Conservation (phyloP, 53 echinoderm and acorn worm genomes). For the Echinarachnius parma region DNA sequence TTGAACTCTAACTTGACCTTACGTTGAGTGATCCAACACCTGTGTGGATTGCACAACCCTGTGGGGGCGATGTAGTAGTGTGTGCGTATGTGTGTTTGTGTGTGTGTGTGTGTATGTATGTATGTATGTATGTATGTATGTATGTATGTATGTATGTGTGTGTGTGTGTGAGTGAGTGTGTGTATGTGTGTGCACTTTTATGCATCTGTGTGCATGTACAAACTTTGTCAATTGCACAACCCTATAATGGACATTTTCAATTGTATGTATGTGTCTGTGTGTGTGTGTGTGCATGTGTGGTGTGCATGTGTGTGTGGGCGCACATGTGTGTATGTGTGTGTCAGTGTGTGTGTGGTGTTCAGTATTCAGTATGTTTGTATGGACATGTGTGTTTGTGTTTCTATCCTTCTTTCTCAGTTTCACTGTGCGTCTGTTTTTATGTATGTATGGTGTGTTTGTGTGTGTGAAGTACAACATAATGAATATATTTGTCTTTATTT, state of each 20-base stretch:
- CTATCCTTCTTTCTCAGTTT: not conserved
- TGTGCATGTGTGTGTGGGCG: not conserved
- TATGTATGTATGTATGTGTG: no score
- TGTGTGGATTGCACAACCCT: no score
- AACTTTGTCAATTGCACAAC: no score
- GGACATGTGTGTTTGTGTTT: not conserved
- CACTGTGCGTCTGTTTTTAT: no score
- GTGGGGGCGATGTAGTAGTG: not conserved
- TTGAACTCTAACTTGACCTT: no score
- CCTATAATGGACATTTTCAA: no score
- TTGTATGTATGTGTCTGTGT: not conserved
- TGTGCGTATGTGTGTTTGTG: not conserved
- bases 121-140: no score
- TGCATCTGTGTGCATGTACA: not conserved
- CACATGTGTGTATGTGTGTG: not conserved
- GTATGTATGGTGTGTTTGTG: no score
- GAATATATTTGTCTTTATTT: no score
- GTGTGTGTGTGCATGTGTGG: not conserved
- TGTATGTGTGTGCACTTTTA: not conserved
- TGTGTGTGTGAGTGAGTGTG: constrained; percentile 12
- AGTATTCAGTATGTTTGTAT: not conserved
- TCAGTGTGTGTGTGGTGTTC: not conserved
- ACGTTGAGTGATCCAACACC: no score
- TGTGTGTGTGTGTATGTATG: not conserved
- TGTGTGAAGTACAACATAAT: no score